phyloP scores from a whole-genome alignment of 2,113 vertebrate genomes.

The Petaurus breviceps region DNA sequence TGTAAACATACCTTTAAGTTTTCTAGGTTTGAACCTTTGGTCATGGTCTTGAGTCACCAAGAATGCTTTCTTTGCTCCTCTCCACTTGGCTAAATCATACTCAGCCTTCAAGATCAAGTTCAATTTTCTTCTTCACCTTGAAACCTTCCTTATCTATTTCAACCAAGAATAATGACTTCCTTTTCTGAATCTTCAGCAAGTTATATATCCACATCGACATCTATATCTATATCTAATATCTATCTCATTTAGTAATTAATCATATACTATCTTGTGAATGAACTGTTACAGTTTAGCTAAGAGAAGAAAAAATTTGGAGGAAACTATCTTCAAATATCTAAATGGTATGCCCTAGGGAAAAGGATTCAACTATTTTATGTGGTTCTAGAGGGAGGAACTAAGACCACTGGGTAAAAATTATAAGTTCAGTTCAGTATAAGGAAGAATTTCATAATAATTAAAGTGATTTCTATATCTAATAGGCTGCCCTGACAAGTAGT shows the following conservation, averaged over 20 bases:
- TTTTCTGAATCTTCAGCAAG: background rate
- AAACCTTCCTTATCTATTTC: background rate
- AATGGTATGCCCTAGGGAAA: background rate
- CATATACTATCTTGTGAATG: background rate
- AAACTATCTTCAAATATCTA: background rate
- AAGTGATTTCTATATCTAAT: background rate
- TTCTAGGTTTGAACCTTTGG: background rate
- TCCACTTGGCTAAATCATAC: background rate
- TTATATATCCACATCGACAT: too few species aligned
- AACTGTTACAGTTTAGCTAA: background rate
- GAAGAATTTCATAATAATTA: background rate
- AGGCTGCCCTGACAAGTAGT: background rate
- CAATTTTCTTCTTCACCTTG: background rate
- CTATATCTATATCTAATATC: too few species aligned
- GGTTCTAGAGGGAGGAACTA: background rate
- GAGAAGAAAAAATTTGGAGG: background rate
- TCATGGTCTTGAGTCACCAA: background rate
- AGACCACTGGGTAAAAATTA: background rate
- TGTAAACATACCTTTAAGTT: background rate
- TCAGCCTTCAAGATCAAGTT: background rate
- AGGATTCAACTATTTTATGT: background rate
- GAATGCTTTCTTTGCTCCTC: too few species aligned
- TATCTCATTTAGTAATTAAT: background rate
- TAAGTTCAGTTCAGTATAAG: background rate
- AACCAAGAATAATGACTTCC: background rate